Base-by-base conservation (phyloP, 2,888 invertebrate species). In the Brenthis ino region DNA sequence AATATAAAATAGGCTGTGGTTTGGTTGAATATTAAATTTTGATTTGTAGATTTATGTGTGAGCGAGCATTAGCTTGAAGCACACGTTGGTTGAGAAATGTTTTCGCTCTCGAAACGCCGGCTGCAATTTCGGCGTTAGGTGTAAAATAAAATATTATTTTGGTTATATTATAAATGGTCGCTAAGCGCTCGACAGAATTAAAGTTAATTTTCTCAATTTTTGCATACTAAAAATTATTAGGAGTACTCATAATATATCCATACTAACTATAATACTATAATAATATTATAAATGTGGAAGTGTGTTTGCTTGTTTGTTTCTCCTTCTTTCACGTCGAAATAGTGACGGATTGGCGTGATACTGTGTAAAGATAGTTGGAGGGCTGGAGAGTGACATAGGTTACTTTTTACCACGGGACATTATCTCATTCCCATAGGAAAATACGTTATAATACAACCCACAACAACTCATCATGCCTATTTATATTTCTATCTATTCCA, bases 11-110 rank as follows among this genome's bases (percentile, higher is more conserved):
- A 54, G 20, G 68, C 28, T 67, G 47, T 58, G 65, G 50, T 55
- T 57, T 24, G 47, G 51, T 60, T 67, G 63, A 56, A 70, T 68
- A 72, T 70, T 72, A 68, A 70, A 70, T 68, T 72, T 70, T 73
- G 73, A 74, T 74, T 74, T 70, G 65, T 68, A 71, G 71, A 69
- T 72, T 71, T 69, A 72, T 69, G 67, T 60, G 64, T 61, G 70
- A 67, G 65, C 57, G 64, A 69, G 67, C 68, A 67, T 74, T 72
- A 72, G 69, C 67, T 28, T 66, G 67, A 68, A 71, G 68, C 68
- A 71, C 68, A 58, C 65, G 71, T 54, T 55, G 57, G 60, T 64
- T 68, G 71, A 71, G 71, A 71, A 71, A 71, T 71, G 71, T 71
- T 68, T 68, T 68, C 68, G 57, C 58, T 65, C 61, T 65, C 63